These are phyloP conservation scores for Drosophila persimilis DNA, from an alignment of 1,140 invertebrate species.

Conservation along the genomic window DNA sequence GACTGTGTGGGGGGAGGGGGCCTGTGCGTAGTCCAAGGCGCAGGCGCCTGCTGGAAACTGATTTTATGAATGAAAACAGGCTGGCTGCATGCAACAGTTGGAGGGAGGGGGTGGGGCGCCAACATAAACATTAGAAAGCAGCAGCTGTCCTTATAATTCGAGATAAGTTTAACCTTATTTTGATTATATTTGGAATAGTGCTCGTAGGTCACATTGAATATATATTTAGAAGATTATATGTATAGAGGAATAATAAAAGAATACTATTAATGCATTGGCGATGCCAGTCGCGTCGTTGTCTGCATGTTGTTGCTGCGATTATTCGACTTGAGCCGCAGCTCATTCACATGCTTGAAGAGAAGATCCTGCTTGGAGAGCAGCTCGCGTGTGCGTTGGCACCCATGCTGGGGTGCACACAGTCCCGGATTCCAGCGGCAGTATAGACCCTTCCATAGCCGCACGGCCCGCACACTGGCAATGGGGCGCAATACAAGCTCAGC, in stretches of 20 bases:
- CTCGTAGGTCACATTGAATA: constrained; percentile 4
- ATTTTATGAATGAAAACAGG: constrained; percentile 66
- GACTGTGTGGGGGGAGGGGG: neutral
- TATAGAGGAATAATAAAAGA: constrained; percentile 7
- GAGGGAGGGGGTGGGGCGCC: neutral
- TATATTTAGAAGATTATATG: constrained; percentile 6
- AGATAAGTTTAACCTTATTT: neutral
- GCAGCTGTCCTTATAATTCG: neutral
- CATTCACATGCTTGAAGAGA: constrained; percentile 85
- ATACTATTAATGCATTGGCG: constrained; percentile 79
- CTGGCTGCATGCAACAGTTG: constrained; percentile 63
- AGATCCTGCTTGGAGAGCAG: constrained; percentile 92
- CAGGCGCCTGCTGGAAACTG: constrained; percentile 42
- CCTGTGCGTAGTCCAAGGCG: constrained; percentile 31
- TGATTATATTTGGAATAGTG: constrained; percentile 16
- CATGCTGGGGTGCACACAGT: constrained; percentile 94
- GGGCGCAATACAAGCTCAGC: constrained; percentile 91
- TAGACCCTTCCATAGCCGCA: constrained; percentile 97
- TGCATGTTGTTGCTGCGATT: constrained; percentile 72
- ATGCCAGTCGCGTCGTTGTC: constrained; percentile 74
- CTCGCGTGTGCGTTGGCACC: constrained; percentile 93
- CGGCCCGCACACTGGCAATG: constrained; percentile 91
- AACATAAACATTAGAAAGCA: neutral
- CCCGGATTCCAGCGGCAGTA: constrained; percentile 99
- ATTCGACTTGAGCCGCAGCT: constrained; percentile 69